phyloP scores from a whole-genome alignment of 2,888 invertebrate species.

The Nezara viridula region DNA sequence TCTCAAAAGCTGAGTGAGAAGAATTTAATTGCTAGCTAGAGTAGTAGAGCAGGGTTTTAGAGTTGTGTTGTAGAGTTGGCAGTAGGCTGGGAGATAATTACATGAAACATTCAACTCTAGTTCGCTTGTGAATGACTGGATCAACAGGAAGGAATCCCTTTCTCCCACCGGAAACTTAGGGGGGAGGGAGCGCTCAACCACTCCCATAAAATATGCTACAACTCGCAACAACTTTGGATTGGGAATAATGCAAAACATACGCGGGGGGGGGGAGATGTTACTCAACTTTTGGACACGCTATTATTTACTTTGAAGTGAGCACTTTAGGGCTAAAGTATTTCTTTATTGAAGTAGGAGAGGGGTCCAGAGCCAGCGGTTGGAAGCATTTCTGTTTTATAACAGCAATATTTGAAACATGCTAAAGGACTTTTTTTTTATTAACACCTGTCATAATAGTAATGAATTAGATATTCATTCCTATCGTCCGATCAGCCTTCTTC shows the following conservation, averaged over 20 bases:
- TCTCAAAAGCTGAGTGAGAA: not conserved
- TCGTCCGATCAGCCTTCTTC: no score
- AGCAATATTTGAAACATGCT: not conserved
- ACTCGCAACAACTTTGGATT: conserved; percentile 38
- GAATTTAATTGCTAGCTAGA: not conserved
- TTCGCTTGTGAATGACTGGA: not conserved
- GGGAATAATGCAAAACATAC: conserved; percentile 54
- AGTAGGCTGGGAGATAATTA: not conserved
- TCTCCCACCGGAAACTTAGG: not conserved
- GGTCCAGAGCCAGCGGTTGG: not conserved
- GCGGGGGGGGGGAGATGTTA: not conserved
- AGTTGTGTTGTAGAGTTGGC: not conserved
- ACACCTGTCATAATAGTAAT: no score
- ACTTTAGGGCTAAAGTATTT: not conserved
- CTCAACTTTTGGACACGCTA: conserved; percentile 14
- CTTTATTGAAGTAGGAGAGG: not conserved
- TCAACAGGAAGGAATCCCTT: conserved; percentile 46
- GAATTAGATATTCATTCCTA: no score
- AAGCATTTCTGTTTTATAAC: not conserved
- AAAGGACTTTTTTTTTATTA: no score
- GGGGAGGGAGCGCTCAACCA: not conserved
- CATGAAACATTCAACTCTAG: not conserved
- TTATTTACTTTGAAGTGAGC: conserved; percentile 46
- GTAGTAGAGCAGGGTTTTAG: no score
- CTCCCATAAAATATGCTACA: conserved; percentile 43